A percentile compares a stretch with the other conserved stretches of the same genome.
Evolutionary conservation across 2,797 vertebrate genomes (phyloP).

Genomic region (Sebastes alutus): DNA sequence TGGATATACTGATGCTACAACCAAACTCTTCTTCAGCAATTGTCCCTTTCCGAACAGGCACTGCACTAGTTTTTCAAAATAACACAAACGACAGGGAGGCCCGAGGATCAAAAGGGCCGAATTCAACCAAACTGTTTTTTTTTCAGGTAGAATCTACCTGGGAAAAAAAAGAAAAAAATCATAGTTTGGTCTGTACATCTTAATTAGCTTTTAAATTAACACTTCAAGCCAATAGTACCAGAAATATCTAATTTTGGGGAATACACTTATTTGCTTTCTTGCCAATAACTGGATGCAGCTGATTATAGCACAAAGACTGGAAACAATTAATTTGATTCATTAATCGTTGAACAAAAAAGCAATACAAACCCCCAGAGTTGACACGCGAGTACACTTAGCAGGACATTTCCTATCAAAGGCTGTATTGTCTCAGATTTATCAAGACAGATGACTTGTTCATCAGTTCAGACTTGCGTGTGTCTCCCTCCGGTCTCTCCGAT

Average conservation of each 20-base stretch:
- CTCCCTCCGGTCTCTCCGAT: slow-evolving; percentile 20
- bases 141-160: not conserved
- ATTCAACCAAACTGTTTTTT: no score
- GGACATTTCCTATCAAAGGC: slow-evolving; percentile 11
- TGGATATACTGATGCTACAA: no score
- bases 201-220: not conserved
- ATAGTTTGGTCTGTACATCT: not conserved
- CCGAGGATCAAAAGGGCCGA: no score
- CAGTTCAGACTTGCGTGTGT: slow-evolving; percentile 25
- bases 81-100: not conserved
- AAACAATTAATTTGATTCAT: not conserved
- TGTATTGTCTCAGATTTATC: slow-evolving; percentile 5
- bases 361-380: not conserved
- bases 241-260: not conserved
- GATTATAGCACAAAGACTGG: not conserved
- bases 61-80: not conserved
- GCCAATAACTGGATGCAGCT: not conserved
- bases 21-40: no score
- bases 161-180: no score
- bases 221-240: not conserved
- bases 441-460: slow-evolving; percentile 31
- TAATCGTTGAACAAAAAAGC: no score
- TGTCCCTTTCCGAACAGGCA: no score
- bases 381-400: not conserved
- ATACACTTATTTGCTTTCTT: not conserved